These are phyloP conservation scores for Asobara japonica DNA, from an alignment of 1,140 invertebrate genomes.

Conservation along the genomic window DNA sequence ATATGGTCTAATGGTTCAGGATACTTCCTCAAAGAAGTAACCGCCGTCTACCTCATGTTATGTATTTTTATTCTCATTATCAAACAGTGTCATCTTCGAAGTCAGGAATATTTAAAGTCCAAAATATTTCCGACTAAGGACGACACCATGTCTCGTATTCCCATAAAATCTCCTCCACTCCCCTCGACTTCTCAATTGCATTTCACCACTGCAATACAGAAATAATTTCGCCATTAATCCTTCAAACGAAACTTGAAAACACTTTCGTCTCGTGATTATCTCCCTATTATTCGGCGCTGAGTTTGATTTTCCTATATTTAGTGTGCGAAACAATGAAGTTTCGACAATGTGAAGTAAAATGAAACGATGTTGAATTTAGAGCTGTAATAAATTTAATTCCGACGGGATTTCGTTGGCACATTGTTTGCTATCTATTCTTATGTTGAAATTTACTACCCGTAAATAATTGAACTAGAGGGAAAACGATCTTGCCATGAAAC, in stretches of 20 bases:
- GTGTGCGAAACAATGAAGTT: neutral
- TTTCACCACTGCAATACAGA: too few species aligned
- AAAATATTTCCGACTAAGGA: too few species aligned
- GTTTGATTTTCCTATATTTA: neutral
- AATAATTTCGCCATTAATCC: neutral
- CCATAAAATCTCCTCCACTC: too few species aligned
- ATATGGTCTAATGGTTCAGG: too few species aligned
- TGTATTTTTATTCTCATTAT: too few species aligned
- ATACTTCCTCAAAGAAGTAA: too few species aligned
- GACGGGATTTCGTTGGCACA: neutral
- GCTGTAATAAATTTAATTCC: neutral
- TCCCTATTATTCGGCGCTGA: neutral
- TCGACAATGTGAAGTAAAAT: neutral
- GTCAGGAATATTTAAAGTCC: too few species aligned
- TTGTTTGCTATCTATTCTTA: slow-evolving; percentile 6
- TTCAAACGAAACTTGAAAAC: neutral
- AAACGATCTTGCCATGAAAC: neutral
- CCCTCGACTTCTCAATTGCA: too few species aligned
- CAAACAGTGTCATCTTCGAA: too few species aligned
- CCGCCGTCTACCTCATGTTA: too few species aligned
- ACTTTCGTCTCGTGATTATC: neutral
- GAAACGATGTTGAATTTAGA: neutral
- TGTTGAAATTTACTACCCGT: neutral
- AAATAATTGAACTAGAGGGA: neutral
- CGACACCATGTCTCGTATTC: too few species aligned